phyloP scores from a whole-genome alignment of 2,113 vertebrate genomes.

The Hemicordylus capensis region DNA sequence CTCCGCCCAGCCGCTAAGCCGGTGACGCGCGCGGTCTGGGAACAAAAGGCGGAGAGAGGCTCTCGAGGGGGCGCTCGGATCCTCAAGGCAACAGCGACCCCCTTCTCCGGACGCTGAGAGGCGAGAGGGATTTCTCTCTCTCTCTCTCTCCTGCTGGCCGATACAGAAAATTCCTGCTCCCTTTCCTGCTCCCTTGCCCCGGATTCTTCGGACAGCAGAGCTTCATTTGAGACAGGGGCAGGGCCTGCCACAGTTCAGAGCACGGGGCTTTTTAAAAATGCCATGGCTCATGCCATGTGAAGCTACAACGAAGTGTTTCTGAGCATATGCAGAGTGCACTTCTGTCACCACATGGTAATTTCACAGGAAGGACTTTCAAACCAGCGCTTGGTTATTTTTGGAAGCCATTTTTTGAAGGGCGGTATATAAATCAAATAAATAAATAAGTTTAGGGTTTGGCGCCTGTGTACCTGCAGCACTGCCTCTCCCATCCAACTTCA shows the following conservation, averaged over 20 bases:
- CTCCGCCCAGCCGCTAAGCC: constrained; percentile 65
- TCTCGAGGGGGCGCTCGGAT: constrained; percentile 49
- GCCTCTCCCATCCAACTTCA: no score
- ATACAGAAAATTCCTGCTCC: no score
- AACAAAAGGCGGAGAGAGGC: constrained; percentile 77
- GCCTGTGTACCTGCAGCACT: no score
- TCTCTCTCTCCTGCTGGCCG: not conserved
- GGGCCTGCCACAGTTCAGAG: not conserved
- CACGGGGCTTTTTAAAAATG: not conserved
- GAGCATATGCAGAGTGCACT: not conserved
- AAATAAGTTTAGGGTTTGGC: no score
- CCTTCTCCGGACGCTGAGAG: constrained; percentile 48
- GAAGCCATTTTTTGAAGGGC: no score
- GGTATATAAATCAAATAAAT: no score
- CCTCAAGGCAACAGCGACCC: constrained; percentile 78
- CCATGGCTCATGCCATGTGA: not conserved
- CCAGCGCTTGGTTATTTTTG: no score
- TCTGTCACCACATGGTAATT: no score
- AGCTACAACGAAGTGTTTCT: not conserved
- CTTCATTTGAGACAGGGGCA: no score
- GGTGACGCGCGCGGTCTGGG: constrained; percentile 73
- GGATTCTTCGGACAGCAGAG: no score
- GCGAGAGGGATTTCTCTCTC: not conserved
- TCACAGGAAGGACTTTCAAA: no score
- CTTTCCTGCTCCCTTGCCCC: not conserved